Evolutionary conservation across 2,113 vertebrate species (phyloP).

Genomic region (Mesembrinibis cayennensis): DNA sequence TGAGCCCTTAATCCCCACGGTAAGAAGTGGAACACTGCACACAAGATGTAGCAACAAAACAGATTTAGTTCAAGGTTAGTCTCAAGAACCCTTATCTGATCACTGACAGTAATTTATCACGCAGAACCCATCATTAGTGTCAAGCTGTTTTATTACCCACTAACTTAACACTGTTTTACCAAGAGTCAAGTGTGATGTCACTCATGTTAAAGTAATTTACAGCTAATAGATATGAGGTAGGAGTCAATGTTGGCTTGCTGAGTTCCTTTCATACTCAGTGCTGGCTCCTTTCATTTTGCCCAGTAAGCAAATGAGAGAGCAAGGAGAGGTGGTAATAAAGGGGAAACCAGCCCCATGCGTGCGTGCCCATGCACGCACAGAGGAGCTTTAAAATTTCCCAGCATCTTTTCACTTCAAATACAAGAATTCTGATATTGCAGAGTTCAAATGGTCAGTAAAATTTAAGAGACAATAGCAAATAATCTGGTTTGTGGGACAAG

Average conservation of each 20-base stretch:
- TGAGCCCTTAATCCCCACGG: conserved; percentile 32
- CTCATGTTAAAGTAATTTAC: conserved; percentile 70
- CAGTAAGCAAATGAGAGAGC: not conserved
- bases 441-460: not conserved
- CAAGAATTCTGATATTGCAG: not conserved
- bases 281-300: conserved; percentile 24
- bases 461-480: not conserved
- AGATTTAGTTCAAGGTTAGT: conserved; percentile 69
- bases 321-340: not conserved
- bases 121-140: conserved; percentile 69
- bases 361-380: not conserved
- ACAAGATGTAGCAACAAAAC: conserved; percentile 52
- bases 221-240: conserved; percentile 52
- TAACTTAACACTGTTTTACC: conserved; percentile 72
- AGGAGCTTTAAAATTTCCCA: not conserved
- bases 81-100: conserved; percentile 71
- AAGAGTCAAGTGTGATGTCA: conserved; percentile 72
- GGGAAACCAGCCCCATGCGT: not conserved
- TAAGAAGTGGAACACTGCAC: conserved; percentile 2
- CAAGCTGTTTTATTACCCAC: conserved; percentile 72
- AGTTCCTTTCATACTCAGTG: conserved; percentile 1
- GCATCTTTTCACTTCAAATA: not conserved
- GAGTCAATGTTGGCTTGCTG: conserved; percentile 30
- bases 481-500: not conserved
- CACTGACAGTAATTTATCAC: conserved; percentile 70